Evolutionary conservation across 1,140 invertebrate genomes (phyloP).

Genomic region (Pseudomyrmex sp.): DNA sequence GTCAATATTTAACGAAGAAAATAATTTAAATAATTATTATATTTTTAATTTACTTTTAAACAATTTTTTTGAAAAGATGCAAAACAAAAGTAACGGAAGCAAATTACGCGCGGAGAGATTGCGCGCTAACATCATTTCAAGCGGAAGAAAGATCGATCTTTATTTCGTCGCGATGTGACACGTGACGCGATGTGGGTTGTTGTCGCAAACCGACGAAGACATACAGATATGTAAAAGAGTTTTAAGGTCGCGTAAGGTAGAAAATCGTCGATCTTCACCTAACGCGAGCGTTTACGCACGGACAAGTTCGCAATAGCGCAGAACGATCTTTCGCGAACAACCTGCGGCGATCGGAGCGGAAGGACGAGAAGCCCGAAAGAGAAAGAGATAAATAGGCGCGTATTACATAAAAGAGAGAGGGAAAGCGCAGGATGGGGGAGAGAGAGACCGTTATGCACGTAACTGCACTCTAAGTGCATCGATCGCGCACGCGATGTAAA

Average conservation of each 20-base stretch:
- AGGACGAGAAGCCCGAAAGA: constrained; percentile 26
- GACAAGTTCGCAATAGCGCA: constrained; percentile 41
- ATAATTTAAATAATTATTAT: not conserved
- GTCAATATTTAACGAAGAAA: not conserved
- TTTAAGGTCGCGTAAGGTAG: constrained; percentile 53
- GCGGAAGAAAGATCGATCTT: constrained; percentile 9
- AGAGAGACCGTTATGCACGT: constrained; percentile 70
- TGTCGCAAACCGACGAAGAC: constrained; percentile 48
- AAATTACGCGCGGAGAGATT: not conserved
- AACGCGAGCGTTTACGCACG: constrained; percentile 62
- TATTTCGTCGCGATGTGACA: not conserved
- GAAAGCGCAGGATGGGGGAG: not conserved
- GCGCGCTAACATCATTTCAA: not conserved
- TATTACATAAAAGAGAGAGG: constrained; percentile 7
- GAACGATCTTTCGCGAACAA: constrained; percentile 55
- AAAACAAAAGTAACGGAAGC: not conserved
- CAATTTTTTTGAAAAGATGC: too few species aligned
- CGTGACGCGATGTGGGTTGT: constrained; percentile 66
- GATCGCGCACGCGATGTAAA: constrained; percentile 61
- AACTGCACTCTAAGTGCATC: constrained; percentile 68
- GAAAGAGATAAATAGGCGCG: constrained; percentile 50
- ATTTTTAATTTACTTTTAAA: not conserved
- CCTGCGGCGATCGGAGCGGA: constrained; percentile 43
- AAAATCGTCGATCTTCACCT: constrained; percentile 53
- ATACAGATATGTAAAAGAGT: not conserved